Base-by-base conservation (phyloP, 2,888 invertebrate genomes). In the Cantharis lateralis region DNA sequence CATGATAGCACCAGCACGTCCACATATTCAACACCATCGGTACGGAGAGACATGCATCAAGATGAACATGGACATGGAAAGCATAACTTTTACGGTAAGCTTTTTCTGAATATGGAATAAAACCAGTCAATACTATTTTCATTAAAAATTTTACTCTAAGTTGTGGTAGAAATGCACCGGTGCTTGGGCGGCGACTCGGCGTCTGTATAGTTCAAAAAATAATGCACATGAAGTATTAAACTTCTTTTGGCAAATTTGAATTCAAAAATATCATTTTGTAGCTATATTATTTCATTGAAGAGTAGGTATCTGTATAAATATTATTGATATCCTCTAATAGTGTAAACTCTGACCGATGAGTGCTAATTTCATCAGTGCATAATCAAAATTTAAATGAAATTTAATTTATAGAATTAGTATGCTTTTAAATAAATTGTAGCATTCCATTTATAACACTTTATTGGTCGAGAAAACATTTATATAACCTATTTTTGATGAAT, bases 11-110 rank as follows among this genome's bases (percentile, higher is more conserved):
- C 82, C 83, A 82, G 84, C 84, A 86, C 85, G 84, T 83, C 80
- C 82, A 81, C 84, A 81, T 83, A 84, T 80, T 80, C 82, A 84
- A 85, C 84, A 83, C 83, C 84, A 86, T 85, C 91, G 91, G 91
- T 91, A 90, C 90, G 90, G 89, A 91, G 90, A 92, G 92, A 91
- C 91, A 92, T 92, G 92, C 91, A 92, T 92, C 91, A 91, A 87
- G 90, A 92, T 92, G 92, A 91, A 91, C 91, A 90, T 89, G 89
- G 90, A 89, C 89, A 89, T 90, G 89, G 90, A 85, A 87, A 86
- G 83, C 86, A 86, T 83, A 85, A 84, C 85, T 87, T 87, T 86
- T 88, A 85, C 86, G 88, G 88, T 88, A 86, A 88, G 88, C 69
- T 20, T 61, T 68, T 62, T 71, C 16, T 15, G n/a, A 18, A 15